phyloP scores from a whole-genome alignment of 2,888 invertebrate genomes.

The Dione vanillae region DNA sequence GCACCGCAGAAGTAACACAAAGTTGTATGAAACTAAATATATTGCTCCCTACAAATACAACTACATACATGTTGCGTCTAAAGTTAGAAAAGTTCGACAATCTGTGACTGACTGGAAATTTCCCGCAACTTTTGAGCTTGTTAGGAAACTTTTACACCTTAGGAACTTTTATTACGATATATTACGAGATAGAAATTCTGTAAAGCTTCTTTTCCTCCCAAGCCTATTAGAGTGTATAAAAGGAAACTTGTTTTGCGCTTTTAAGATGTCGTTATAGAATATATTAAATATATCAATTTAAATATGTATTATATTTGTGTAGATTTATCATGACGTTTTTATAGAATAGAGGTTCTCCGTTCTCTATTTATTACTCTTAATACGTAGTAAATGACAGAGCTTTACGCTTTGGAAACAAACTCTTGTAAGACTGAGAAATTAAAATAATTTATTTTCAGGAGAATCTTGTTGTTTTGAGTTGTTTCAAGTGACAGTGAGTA shows the following conservation, averaged over 20 bases:
- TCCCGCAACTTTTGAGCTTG: constrained; percentile 43
- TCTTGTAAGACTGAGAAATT: no score
- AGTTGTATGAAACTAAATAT: constrained; percentile 1
- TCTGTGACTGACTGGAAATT: constrained; percentile 54
- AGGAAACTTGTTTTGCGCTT: neutral
- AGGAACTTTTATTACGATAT: constrained; percentile 35
- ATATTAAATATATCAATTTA: neutral
- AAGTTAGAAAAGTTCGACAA: constrained; percentile 44
- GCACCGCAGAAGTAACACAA: neutral
- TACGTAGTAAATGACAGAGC: no score
- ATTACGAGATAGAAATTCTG: constrained; percentile 1
- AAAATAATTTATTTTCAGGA: no score
- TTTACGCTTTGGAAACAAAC: no score
- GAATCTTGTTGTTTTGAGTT: no score
- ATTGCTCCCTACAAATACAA: neutral
- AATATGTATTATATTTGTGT: neutral
- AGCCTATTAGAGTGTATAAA: constrained; percentile 13
- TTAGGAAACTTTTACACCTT: constrained; percentile 41
- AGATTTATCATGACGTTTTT: neutral
- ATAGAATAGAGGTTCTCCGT: neutral
- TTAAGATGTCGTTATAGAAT: neutral
- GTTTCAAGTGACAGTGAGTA: no score
- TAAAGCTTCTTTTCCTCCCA: constrained; percentile 16
- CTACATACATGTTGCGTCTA: neutral
- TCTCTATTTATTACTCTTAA: no score